phyloP scores from a whole-genome alignment of 1,140 invertebrate species.

The Calephelis nemesis region DNA sequence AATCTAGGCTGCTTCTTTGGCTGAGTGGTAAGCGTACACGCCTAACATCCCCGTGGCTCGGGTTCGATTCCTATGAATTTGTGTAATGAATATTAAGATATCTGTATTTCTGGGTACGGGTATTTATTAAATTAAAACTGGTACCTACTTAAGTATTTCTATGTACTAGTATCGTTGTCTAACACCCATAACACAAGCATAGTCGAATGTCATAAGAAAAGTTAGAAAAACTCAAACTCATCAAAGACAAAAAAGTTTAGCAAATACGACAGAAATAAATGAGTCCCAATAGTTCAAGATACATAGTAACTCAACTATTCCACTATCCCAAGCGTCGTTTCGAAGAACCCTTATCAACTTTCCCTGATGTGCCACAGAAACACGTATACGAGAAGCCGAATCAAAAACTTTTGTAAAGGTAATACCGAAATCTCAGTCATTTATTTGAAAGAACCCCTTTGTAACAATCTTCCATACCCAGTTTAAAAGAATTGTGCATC shows the following conservation, averaged over 20 bases:
- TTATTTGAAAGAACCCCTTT: conserved; percentile 2
- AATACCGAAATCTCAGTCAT: conserved; percentile 6
- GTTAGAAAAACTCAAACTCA: background rate
- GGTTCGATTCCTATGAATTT: too few species aligned
- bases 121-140: too few species aligned
- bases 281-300: background rate
- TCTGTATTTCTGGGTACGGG: too few species aligned
- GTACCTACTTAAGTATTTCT: too few species aligned
- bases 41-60: too few species aligned
- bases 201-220: too few species aligned
- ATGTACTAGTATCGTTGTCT: too few species aligned
- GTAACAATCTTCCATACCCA: conserved; percentile 1
- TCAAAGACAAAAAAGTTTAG: background rate
- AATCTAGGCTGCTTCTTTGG: too few species aligned
- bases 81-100: too few species aligned
- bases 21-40: too few species aligned
- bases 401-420: conserved; percentile 6
- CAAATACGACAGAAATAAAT: background rate
- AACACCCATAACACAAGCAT: too few species aligned
- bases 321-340: background rate
- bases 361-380: conserved; percentile 5
- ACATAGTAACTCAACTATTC: background rate
- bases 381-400: background rate
- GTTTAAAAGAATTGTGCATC: background rate
- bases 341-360: background rate